A percentile compares a stretch with the other conserved stretches of the same genome.
Evolutionary conservation across 1,140 invertebrate genomes (phyloP).

Genomic region (Choristoneura fumiferana): DNA sequence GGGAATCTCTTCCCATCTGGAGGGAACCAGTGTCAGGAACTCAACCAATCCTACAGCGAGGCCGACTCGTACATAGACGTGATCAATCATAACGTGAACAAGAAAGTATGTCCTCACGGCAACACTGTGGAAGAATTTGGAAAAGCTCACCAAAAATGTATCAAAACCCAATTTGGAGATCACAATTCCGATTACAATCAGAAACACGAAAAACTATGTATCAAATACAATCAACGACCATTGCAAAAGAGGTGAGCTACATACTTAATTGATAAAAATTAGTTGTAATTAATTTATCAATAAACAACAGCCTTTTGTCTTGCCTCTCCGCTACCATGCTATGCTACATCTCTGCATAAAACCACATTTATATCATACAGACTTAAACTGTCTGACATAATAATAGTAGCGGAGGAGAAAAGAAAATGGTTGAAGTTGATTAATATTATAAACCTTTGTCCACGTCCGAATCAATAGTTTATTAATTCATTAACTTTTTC

Average conservation of each 20-base stretch:
- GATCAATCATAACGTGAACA: slow-evolving; percentile 58
- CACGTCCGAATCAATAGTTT: no score
- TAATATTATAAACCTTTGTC: no score
- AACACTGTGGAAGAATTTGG: slow-evolving; percentile 74
- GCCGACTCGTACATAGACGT: slow-evolving; percentile 73
- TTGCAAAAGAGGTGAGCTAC: slow-evolving; percentile 67
- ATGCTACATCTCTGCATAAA: no score
- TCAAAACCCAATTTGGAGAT: slow-evolving; percentile 65
- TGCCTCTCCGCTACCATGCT: no score
- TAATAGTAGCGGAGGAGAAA: no score
- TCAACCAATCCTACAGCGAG: slow-evolving; percentile 73
- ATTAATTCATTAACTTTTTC: no score
- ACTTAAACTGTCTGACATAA: no score
- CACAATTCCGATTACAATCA: slow-evolving; percentile 44
- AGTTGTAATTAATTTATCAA: no score
- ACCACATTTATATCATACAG: no score
- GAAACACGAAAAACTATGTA: slow-evolving; percentile 73
- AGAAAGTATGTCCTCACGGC: slow-evolving; percentile 71
- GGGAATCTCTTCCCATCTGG: slow-evolving; percentile 73
- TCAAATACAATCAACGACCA: slow-evolving; percentile 72
- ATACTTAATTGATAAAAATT: no score
- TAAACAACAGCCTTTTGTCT: no score
- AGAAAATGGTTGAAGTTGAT: no score
- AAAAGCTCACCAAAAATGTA: slow-evolving; percentile 75
- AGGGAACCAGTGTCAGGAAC: slow-evolving; percentile 68